A percentile compares a stretch with the other conserved stretches of the same genome.
phyloP scores from a whole-genome alignment of 2,113 vertebrate genomes.

The Microcebus murinus region DNA sequence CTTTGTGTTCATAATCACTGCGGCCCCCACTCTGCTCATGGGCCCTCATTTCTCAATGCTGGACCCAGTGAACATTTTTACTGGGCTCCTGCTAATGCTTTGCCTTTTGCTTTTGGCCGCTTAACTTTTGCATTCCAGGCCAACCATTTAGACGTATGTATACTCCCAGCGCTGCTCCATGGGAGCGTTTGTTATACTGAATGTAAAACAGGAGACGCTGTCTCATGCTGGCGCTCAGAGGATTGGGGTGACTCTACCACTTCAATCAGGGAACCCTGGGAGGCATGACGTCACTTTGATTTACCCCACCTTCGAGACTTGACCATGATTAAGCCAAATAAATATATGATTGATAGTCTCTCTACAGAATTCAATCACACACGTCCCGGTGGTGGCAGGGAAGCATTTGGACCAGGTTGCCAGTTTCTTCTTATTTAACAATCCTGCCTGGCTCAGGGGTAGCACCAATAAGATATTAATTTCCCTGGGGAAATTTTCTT shows the following conservation, averaged over 20 bases:
- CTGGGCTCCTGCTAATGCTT: background rate
- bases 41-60: background rate
- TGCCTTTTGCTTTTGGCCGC: background rate
- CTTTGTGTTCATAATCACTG: background rate
- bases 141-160: background rate
- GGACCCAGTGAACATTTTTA: background rate
- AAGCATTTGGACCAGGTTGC: background rate
- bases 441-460: background rate
- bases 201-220: background rate
- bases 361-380: background rate
- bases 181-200: background rate
- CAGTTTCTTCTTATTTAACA: slow-evolving; percentile 2
- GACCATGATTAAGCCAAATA: background rate
- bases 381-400: accelerated
- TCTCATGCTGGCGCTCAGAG: background rate
- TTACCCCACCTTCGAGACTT: background rate
- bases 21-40: background rate
- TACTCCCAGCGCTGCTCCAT: background rate
- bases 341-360: background rate
- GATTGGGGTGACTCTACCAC: background rate
- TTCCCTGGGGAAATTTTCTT: slow-evolving; percentile 66
- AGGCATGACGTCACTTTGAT: background rate
- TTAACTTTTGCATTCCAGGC: background rate
- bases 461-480: slow-evolving; percentile 37
- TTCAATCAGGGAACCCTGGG: background rate